Conservation (phyloP, 2,113 vertebrate species). For the Apodemus sylvaticus region DNA sequence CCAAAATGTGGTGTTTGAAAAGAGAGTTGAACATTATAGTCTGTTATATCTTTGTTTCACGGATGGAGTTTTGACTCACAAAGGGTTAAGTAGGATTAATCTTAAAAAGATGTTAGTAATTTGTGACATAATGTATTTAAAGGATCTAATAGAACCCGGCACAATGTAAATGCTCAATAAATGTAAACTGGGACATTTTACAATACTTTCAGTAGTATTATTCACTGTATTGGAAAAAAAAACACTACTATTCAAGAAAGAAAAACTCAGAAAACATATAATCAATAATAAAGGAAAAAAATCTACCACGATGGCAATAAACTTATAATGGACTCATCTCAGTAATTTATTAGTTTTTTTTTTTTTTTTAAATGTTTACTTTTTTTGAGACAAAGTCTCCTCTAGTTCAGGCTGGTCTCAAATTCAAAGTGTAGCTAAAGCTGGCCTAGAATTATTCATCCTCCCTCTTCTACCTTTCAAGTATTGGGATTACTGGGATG, state of each 20-base stretch:
- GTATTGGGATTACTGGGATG: too few relatives aligned
- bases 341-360: not conserved
- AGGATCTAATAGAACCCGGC: constrained; percentile 37
- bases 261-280: constrained; percentile 36
- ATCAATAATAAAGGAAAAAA: constrained; percentile 38
- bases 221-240: constrained; percentile 50
- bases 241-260: constrained; percentile 52
- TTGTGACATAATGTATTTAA: constrained; percentile 13
- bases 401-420: not conserved
- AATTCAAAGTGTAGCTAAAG: not conserved
- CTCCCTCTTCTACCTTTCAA: not conserved
- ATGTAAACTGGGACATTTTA: constrained; percentile 43
- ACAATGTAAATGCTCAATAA: constrained; percentile 13
- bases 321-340: constrained; percentile 35
- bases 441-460: not conserved
- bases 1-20: constrained; percentile 53
- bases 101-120: constrained; percentile 22
- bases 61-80: not conserved
- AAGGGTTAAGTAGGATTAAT: not conserved
- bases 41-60: constrained; percentile 47
- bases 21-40: constrained; percentile 12
- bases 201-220: constrained; percentile 41
- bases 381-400: not conserved
- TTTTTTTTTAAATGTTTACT: not conserved
- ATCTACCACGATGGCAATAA: constrained; percentile 56